Percentiles rank a stretch among this genome's conserved stretches.
Evolutionary conservation across 2,888 invertebrate genomes (phyloP).

Genomic region (Troides oblongomaculatus): DNA sequence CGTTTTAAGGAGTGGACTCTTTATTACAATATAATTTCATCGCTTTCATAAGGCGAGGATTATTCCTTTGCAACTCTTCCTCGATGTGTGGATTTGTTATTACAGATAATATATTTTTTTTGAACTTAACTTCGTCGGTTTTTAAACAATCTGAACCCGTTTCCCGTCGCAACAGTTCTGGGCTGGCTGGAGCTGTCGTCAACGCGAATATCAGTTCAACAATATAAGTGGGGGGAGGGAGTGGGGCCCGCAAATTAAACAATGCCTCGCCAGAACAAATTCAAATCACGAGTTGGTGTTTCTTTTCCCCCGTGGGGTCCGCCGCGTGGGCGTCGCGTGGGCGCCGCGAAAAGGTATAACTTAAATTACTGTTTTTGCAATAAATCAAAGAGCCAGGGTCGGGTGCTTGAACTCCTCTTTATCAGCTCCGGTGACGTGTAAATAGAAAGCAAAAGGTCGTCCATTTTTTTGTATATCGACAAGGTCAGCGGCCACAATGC

Average conservation of each 20-base stretch:
- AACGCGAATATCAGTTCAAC: constrained; percentile 5
- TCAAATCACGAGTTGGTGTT: constrained; percentile 34
- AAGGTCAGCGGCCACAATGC: too few relatives aligned
- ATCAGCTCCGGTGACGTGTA: constrained; percentile 17
- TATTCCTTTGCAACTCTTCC: too few relatives aligned
- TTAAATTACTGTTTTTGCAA: constrained; percentile 43
- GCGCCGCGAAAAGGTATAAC: constrained; percentile 39
- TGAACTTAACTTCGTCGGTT: too few relatives aligned
- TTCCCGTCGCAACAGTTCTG: too few relatives aligned
- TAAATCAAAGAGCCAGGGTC: constrained; percentile 36
- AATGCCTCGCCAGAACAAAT: constrained; percentile 35
- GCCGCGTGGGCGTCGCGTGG: constrained; percentile 37
- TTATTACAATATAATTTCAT: too few relatives aligned
- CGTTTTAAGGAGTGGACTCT: too few relatives aligned
- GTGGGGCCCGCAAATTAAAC: constrained; percentile 33
- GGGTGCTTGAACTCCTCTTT: constrained; percentile 25
- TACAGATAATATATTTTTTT: too few relatives aligned
- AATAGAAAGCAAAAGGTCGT: constrained; percentile 17
- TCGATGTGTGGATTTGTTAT: too few relatives aligned
- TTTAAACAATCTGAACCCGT: too few relatives aligned
- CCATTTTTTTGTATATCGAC: too few relatives aligned
- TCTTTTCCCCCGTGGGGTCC: constrained; percentile 34
- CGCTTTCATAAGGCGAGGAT: too few relatives aligned
- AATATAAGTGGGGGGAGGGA: neutral
- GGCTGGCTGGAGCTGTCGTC: too few relatives aligned